Conservation (phyloP, 92 coral and sea anemone species). For the Nematostella vectensis region DNA sequence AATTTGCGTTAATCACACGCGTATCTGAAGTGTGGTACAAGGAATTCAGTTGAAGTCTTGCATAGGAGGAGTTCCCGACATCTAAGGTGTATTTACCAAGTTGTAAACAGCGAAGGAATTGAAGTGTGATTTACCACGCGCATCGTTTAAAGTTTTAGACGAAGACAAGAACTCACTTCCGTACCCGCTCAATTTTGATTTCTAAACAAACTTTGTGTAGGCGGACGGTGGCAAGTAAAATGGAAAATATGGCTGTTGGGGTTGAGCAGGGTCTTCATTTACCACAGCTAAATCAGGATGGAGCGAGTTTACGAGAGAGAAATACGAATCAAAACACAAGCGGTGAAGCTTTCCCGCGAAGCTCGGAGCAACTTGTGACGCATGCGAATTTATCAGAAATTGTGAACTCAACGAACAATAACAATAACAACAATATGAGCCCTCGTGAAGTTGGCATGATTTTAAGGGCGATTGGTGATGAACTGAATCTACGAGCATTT, state of each 20-base stretch:
- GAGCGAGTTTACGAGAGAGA: background rate
- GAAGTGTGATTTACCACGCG: background rate
- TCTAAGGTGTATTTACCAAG: constrained; percentile 4
- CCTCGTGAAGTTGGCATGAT: constrained; percentile 77
- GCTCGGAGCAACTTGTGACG: constrained; percentile 26
- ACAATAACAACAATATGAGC: constrained; percentile 68
- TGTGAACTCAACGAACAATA: constrained; percentile 44
- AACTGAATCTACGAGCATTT: constrained; percentile 43
- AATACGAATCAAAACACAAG: background rate
- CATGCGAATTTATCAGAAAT: constrained; percentile 46
- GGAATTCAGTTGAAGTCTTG: background rate
- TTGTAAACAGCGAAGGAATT: background rate
- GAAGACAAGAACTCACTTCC: background rate
- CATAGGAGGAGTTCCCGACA: background rate
- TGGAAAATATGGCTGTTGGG: background rate
- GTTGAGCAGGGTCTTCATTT: background rate
- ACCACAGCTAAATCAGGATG: background rate
- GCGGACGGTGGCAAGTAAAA: background rate
- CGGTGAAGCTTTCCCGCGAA: background rate
- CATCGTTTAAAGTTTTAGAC: background rate
- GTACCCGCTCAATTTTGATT: background rate
- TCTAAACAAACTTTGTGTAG: constrained; percentile 1
- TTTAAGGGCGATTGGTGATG: constrained; percentile 73
- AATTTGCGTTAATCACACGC: background rate
- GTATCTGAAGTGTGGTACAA: background rate